Evolutionary conservation across 2,888 invertebrate genomes (phyloP).

Genomic region (Autographa gamma): DNA sequence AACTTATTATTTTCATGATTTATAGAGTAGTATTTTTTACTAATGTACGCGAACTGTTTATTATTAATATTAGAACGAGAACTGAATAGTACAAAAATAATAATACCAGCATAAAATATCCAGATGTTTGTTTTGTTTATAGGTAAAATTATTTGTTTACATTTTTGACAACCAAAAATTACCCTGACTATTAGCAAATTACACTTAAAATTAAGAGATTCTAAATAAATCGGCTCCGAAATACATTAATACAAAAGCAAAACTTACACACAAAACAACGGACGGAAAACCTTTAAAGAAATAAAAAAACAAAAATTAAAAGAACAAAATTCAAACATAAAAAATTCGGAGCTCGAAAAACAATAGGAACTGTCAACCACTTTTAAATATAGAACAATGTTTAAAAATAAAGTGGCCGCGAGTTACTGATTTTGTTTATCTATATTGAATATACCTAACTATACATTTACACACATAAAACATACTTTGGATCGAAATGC

Average conservation of each 20-base stretch:
- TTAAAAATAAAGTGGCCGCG: conserved; percentile 72
- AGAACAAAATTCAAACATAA: conserved; percentile 36
- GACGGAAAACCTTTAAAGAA: conserved; percentile 64
- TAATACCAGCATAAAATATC: too few relatives aligned
- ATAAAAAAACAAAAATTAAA: conserved; percentile 36
- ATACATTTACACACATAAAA: conserved; percentile 68
- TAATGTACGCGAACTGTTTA: too few relatives aligned
- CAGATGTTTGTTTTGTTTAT: too few relatives aligned
- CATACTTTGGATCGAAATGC: conserved; percentile 62
- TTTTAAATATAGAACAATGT: conserved; percentile 67
- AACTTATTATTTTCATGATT: background rate
- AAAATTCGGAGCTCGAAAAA: conserved; percentile 60
- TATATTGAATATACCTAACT: conserved; percentile 64
- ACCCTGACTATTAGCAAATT: conserved; percentile 1
- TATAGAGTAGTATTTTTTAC: background rate
- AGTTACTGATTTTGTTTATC: conserved; percentile 65
- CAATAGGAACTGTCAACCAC: conserved; percentile 86
- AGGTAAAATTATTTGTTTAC: background rate
- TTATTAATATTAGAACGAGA: too few relatives aligned
- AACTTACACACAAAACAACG: conserved; percentile 62
- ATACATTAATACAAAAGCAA: conserved; percentile 32
- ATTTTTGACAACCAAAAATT: background rate
- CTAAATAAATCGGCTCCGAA: conserved; percentile 42
- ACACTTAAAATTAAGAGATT: conserved; percentile 42
- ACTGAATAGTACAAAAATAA: too few relatives aligned